These are phyloP conservation scores for Nephrotoma guestfalica DNA, from an alignment of 2,888 invertebrate species.

Conservation along the genomic window DNA sequence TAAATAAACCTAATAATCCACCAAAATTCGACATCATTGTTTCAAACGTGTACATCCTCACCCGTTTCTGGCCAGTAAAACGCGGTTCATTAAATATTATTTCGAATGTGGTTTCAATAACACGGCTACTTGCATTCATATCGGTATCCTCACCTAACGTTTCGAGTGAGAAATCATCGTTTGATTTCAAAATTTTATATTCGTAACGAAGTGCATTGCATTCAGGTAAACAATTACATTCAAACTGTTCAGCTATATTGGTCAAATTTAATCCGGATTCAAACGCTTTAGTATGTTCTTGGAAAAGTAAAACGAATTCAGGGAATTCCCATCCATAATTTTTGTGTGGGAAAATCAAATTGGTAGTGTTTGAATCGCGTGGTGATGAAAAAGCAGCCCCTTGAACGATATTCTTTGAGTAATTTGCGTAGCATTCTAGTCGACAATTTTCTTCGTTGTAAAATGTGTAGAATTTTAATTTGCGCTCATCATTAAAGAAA, in stretches of 20 bases:
- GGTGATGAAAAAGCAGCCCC: background rate
- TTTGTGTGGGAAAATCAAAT: background rate
- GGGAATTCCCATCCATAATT: background rate
- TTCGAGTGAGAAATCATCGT: background rate
- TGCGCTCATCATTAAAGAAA: background rate
- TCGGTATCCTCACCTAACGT: background rate
- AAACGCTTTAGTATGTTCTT: background rate
- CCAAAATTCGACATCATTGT: background rate
- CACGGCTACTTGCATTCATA: background rate
- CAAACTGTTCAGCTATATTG: background rate
- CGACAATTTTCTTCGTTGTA: background rate
- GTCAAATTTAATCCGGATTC: background rate
- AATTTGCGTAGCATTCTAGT: background rate
- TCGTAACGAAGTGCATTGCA: background rate
- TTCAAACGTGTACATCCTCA: background rate
- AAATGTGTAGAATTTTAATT: background rate
- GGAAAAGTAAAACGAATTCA: background rate
- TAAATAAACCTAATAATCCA: background rate
- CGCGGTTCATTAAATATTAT: background rate
- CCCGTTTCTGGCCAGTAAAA: background rate
- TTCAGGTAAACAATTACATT: background rate
- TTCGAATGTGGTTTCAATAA: background rate
- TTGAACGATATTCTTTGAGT: background rate
- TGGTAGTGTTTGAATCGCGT: constrained; percentile 14
- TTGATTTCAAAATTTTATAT: background rate